Evolutionary conservation across 2,888 invertebrate genomes (phyloP).

Genomic region (Clepsis dumicolana): DNA sequence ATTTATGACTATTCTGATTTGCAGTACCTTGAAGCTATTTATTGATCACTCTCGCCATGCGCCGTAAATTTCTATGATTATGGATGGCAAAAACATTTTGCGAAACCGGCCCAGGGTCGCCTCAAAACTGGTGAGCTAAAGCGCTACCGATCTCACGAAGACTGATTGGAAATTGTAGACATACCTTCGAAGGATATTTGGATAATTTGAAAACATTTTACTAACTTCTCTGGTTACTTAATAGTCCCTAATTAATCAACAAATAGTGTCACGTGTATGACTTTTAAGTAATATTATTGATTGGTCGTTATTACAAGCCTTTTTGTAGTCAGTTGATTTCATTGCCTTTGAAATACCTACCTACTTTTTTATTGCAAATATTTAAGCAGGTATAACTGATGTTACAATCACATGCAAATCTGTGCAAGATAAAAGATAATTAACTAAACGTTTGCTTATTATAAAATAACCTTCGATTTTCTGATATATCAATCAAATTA

Average conservation of each 20-base stretch:
- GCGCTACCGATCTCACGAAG: background rate
- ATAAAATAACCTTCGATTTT: slow-evolving; percentile 25
- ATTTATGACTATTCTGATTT: background rate
- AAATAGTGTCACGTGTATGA: background rate
- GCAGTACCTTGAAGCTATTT: background rate
- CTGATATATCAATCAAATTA: slow-evolving; percentile 27
- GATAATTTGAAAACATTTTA: background rate
- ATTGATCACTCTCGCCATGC: background rate
- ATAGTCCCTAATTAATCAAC: no score
- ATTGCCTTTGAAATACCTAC: background rate
- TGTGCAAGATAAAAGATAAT: background rate
- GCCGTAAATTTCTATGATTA: slow-evolving; percentile 4
- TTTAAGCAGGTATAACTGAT: background rate
- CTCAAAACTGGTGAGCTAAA: background rate
- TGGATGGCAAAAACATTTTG: background rate
- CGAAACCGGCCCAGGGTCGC: slow-evolving; percentile 11
- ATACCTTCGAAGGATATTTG: background rate
- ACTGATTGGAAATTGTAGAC: background rate
- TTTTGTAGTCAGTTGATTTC: no score
- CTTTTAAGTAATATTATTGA: no score
- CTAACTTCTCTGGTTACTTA: background rate
- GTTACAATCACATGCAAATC: background rate
- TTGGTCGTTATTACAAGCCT: no score
- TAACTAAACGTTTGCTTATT: background rate
- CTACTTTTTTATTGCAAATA: background rate